Evolutionary conservation across 2,888 invertebrate genomes (phyloP).

Genomic region (Pollenia griseotomentosa): DNA sequence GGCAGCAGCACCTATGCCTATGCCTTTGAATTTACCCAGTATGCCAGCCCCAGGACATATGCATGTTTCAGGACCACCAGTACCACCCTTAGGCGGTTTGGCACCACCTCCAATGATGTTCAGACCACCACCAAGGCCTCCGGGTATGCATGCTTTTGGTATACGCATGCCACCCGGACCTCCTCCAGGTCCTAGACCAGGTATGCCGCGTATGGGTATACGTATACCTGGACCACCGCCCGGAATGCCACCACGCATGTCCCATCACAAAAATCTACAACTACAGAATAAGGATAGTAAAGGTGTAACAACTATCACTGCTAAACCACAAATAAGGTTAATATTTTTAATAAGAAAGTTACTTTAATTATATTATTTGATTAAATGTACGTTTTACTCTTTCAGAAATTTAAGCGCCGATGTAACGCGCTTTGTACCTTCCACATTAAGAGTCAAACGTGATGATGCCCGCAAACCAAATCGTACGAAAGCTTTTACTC

Average conservation of each 20-base stretch:
- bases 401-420: slow-evolving; percentile 92
- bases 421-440: slow-evolving; percentile 97
- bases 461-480: slow-evolving; percentile 88
- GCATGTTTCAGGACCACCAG: slow-evolving; percentile 78
- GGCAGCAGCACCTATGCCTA: slow-evolving; percentile 63
- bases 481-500: slow-evolving; percentile 85
- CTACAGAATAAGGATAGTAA: slow-evolving; percentile 88
- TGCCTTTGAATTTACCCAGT: slow-evolving; percentile 65
- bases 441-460: slow-evolving; percentile 95
- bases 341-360: background rate
- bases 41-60: slow-evolving; percentile 76
- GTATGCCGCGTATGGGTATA: slow-evolving; percentile 86
- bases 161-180: slow-evolving; percentile 85
- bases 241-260: slow-evolving; percentile 85
- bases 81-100: slow-evolving; percentile 84
- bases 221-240: slow-evolving; percentile 89
- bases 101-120: slow-evolving; percentile 85
- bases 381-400: background rate
- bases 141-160: slow-evolving; percentile 81
- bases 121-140: slow-evolving; percentile 86
- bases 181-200: slow-evolving; percentile 84
- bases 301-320: slow-evolving; percentile 94
- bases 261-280: slow-evolving; percentile 79
- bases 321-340: slow-evolving; percentile 96
- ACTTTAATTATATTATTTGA: too few species aligned